Conservation (phyloP, 2,888 invertebrate genomes). For the Eupelmus urozonus region DNA sequence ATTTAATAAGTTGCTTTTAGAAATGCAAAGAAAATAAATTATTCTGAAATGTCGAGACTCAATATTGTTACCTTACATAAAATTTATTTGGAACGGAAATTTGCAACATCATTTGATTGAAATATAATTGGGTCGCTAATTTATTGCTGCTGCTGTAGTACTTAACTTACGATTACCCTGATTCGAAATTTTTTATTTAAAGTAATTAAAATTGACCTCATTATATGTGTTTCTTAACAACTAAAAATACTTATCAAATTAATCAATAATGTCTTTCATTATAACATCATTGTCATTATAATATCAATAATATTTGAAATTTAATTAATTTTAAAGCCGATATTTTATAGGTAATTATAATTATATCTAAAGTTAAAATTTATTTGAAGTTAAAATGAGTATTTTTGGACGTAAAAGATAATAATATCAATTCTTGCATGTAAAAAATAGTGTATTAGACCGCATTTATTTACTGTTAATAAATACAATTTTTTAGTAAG, state of each 20-base stretch:
- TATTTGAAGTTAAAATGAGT: not conserved
- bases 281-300: too few species aligned
- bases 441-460: conserved; percentile 16
- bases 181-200: conserved; percentile 3
- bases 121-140: conserved; percentile 11
- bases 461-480: conserved; percentile 4
- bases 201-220: not conserved
- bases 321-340: too few species aligned
- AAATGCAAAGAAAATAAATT: not conserved
- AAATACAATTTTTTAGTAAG: conserved; percentile 8
- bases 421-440: not conserved
- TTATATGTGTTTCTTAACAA: too few species aligned
- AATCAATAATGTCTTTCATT: too few species aligned
- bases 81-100: too few species aligned
- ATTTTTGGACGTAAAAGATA: not conserved
- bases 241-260: too few species aligned
- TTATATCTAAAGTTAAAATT: not conserved
- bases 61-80: not conserved
- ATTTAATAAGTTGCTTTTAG: not conserved
- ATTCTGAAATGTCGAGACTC: not conserved
- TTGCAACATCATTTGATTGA: not conserved
- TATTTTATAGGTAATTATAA: not conserved
- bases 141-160: conserved; percentile 16
- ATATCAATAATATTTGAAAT: too few species aligned
- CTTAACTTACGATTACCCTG: conserved; percentile 9